Evolutionary conservation across 1,140 invertebrate genomes (phyloP), one percentile per base, ranked within the genome.

Genomic region (Formica selysi): DNA sequence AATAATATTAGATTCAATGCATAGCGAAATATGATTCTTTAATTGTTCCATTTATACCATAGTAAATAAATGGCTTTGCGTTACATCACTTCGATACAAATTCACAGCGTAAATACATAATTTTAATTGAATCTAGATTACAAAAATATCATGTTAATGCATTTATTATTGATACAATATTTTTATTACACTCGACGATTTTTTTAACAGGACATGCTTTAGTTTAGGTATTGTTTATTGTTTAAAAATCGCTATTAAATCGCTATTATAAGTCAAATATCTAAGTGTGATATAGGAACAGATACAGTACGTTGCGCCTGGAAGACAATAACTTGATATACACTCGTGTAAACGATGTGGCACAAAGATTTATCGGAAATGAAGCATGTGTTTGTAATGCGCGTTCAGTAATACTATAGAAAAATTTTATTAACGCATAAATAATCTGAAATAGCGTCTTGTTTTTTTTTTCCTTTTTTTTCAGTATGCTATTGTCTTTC

Each of bases 401-500:
- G 8, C 13, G 3, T 29, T 62, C 3, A n/a, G 26, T 4, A 36
- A 38, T 19, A 38, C 1, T 10, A 16, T 22, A 70, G 76, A 44
- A 41, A 41, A 29, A 29, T 54, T 41, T 79, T 79, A 54, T 38
- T 57, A 22, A 64, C 19, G 10, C 51, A 51, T 51, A 57, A 71
- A 81, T 41, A 81, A 57, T 71, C 19, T 59, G 11, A 59, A 71
- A 29, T 59, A 19, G 57, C 7, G 6, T 62, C 26, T 62, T 26
- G 16, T 11, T 36, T 19, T 19, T 22, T 67, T 22, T 67, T 38
- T 26, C 22, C 2, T 11, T 19, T 11, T 26, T 79, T 68, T 26
- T 48, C 36, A 59, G 1, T 19, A 10, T 59, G 4, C 32, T 51
- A 22, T 26, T 29, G 13, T 48, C 48, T 16, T 38, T 71, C 16